Conservation (phyloP, 2,888 invertebrate species). For the Rhaphigaster nebulosa region DNA sequence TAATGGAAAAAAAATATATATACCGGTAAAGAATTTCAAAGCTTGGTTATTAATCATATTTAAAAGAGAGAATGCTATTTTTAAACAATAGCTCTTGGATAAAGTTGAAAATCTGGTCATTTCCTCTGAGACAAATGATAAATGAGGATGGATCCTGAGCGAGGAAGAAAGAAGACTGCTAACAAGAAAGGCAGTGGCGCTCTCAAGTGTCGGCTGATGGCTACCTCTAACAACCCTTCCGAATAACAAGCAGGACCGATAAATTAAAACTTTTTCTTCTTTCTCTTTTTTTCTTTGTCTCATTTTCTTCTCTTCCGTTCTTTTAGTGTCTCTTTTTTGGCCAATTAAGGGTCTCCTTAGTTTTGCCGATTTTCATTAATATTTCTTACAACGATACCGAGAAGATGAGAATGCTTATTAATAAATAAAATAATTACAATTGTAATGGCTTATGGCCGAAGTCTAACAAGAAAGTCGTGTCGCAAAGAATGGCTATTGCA, state of each 20-base stretch:
- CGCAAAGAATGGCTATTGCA: too few relatives aligned
- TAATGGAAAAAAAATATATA: not conserved
- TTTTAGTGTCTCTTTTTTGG: constrained; percentile 15
- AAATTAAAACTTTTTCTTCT: constrained; percentile 48
- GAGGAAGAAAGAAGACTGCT: constrained; percentile 27
- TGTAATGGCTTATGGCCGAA: not conserved
- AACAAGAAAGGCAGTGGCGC: constrained; percentile 41
- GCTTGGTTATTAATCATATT: not conserved
- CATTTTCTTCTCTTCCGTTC: constrained; percentile 37
- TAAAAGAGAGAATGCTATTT: not conserved
- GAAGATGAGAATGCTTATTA: not conserved
- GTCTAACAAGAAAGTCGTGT: too few relatives aligned
- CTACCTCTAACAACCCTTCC: constrained; percentile 49
- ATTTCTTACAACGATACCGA: not conserved
- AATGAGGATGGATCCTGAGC: constrained; percentile 37
- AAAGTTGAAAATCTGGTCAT: constrained; percentile 14
- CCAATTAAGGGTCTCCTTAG: constrained; percentile 35
- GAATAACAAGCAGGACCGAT: constrained; percentile 47
- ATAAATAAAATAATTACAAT: not conserved
- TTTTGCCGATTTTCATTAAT: constrained; percentile 41
- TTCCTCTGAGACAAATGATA: constrained; percentile 15
- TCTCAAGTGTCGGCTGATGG: constrained; percentile 50
- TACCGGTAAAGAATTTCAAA: not conserved
- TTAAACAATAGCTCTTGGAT: not conserved
- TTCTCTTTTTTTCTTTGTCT: constrained; percentile 28